These are phyloP conservation scores for Brachymystax lenok DNA, from an alignment of 2,797 vertebrate species.

Conservation along the genomic window DNA sequence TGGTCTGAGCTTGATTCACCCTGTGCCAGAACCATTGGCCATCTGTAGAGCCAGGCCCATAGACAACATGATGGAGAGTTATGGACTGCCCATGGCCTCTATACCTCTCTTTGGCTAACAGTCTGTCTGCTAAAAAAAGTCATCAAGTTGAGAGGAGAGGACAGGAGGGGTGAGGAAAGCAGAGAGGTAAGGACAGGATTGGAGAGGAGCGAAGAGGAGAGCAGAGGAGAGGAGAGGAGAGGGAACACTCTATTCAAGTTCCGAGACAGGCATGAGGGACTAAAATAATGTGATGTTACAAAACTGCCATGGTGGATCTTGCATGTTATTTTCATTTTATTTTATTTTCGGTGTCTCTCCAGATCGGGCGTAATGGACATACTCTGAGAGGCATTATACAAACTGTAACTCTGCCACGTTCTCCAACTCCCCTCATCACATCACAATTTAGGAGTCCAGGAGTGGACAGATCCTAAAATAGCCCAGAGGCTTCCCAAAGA, in stretches of 20 bases:
- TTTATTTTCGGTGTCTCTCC: conserved; percentile 45
- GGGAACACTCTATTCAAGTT: not conserved
- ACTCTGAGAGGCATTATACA: conserved; percentile 43
- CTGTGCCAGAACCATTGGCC: conserved; percentile 22
- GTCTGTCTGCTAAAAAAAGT: conserved; percentile 25
- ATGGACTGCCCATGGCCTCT: conserved; percentile 5
- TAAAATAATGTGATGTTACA: conserved; percentile 41
- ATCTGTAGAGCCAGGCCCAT: conserved; percentile 34
- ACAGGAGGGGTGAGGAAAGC: conserved; percentile 25
- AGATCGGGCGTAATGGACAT: conserved; percentile 55
- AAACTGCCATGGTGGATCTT: conserved; percentile 45
- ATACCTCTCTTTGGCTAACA: not conserved
- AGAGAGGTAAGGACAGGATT: conserved; percentile 26
- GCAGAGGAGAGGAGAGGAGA: conserved; percentile 5
- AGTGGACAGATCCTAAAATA: conserved; percentile 59
- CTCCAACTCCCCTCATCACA: conserved; percentile 51
- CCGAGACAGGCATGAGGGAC: conserved; percentile 16
- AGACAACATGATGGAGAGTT: conserved; percentile 32
- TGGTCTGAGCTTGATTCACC: conserved; percentile 16
- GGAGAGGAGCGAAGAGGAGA: conserved; percentile 6
- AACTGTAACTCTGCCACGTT: conserved; percentile 57
- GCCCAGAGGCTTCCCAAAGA: conserved; percentile 48
- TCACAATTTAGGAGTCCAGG: conserved; percentile 54
- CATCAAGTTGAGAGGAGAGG: conserved; percentile 29
- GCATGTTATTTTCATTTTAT: conserved; percentile 26